Base-by-base conservation (phyloP, 2,888 invertebrate species). In the Prenolepis imparis region DNA sequence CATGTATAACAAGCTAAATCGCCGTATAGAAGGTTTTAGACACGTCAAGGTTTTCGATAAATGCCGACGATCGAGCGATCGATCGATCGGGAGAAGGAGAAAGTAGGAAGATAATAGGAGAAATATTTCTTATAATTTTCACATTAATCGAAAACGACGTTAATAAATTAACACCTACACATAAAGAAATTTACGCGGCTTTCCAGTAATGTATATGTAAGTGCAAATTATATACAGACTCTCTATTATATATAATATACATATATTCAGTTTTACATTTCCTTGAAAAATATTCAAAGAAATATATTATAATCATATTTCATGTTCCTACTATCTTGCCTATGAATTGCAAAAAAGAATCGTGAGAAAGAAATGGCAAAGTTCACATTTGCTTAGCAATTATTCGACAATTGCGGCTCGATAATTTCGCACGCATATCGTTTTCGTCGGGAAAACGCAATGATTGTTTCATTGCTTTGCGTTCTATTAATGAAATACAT, bases 361-460 rank as follows among this genome's bases (percentile, higher is more conserved):
- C n/a, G 55, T 8, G 18, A 52, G 11, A 70, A 3, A 24, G 52
- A 72, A 36, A 41, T 41, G 28, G 4, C 11, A 11, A 67, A 15
- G 4, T n/a, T 36, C 1, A 8, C 18, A 44, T 24, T 36, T 48
- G 18, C n/a, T 67, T 36, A 41, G 15, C 32, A 21, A 11, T 57
- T 57, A 41, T 63, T 59, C 44, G 78, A n/a, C 15, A 48, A 70
- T 72, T 70, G 36, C 5, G 82, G 64, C 32, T 68, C 72, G 77
- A 36, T 41, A 75, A 86, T 85, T 82, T 59, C 44, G 57, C 67
- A 52, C 36, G 32, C 84, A 84, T 84, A 84, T 84, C 67, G 70
- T 59, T 74, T 82, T 86, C 74, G 83, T 75, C 63, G 78, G 21
- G 15, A 9, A 12, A 44, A 48, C 28, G 28, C 11, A 32, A 36